Conservation (phyloP, 2,797 vertebrate genomes). For the Gambusia yucatana region DNA sequence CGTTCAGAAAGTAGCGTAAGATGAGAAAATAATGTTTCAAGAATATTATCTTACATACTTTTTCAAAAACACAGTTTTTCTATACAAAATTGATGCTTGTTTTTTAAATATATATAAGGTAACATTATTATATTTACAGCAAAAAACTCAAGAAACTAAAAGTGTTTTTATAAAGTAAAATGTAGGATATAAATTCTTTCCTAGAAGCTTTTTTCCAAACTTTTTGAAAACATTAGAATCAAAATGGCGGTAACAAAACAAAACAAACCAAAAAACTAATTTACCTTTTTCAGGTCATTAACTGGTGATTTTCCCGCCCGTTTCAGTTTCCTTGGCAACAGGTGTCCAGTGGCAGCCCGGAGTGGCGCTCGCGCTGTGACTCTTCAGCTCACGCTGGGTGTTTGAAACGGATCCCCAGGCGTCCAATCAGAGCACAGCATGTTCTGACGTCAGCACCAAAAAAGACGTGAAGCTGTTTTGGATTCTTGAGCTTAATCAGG, state of each 20-base stretch:
- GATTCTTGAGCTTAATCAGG: background rate
- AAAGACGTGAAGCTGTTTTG: background rate
- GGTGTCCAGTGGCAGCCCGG: constrained; percentile 30
- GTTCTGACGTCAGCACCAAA: background rate
- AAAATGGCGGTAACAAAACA: background rate
- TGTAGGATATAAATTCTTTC: background rate
- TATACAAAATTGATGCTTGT: background rate
- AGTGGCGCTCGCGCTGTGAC: constrained; percentile 18
- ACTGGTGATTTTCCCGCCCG: constrained; percentile 6
- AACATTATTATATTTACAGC: background rate
- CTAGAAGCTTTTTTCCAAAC: background rate
- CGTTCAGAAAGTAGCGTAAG: background rate
- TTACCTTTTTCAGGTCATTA: constrained; percentile 16
- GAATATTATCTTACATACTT: no score
- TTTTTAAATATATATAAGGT: background rate
- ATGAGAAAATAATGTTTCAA: background rate
- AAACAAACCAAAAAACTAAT: constrained; percentile 1
- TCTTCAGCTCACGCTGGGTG: background rate
- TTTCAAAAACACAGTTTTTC: background rate
- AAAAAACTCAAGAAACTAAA: background rate
- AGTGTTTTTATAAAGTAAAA: background rate
- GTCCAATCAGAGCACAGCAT: constrained; percentile 25
- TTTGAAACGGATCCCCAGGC: background rate
- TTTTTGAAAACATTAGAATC: background rate
- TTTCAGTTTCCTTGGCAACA: constrained; percentile 37